Evolutionary conservation across 2,113 vertebrate genomes (phyloP).

Genomic region (Bos javanicus): DNA sequence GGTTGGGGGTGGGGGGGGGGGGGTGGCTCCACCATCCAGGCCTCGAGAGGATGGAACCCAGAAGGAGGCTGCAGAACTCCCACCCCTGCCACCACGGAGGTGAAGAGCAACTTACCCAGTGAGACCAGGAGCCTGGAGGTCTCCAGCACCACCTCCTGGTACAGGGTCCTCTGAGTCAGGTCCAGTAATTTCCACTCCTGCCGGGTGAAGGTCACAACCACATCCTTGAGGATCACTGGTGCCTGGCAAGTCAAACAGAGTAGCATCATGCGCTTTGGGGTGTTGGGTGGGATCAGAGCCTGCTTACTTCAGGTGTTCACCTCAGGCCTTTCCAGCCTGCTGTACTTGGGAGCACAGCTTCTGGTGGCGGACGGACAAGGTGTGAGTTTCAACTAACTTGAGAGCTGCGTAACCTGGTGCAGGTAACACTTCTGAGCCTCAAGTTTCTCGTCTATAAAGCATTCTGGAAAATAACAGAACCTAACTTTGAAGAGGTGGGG

Average conservation of each 20-base stretch:
- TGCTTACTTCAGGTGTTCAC: neutral
- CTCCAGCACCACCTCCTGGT: neutral
- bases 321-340: neutral
- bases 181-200: neutral
- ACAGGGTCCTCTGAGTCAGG: neutral
- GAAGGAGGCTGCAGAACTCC: neutral
- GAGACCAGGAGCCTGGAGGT: neutral
- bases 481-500: neutral
- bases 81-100: neutral
- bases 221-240: neutral
- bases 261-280: neutral
- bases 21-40: neutral
- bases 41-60: neutral
- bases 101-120: neutral
- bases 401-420: neutral
- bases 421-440: neutral
- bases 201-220: neutral
- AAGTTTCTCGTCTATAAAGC: neutral
- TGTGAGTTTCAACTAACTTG: neutral
- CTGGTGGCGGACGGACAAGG: neutral
- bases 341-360: neutral
- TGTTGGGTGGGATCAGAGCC: neutral
- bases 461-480: neutral
- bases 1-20: rapidly evolving
- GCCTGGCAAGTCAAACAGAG: neutral